phyloP scores from a whole-genome alignment of 2,113 vertebrate genomes.

The Nyctibius bracteatus region DNA sequence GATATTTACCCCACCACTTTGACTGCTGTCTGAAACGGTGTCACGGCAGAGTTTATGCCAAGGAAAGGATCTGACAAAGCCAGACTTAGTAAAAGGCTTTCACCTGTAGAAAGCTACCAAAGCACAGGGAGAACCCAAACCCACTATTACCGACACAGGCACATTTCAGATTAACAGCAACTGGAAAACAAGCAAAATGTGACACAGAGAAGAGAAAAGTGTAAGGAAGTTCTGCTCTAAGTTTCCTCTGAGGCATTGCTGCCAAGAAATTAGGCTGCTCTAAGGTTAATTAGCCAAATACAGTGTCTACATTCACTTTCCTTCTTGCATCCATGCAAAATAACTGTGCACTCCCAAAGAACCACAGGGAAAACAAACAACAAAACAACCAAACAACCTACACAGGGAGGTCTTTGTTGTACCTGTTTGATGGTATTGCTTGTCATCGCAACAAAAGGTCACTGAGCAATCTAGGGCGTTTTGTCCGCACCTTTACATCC shows the following conservation, averaged over 20 bases:
- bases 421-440: not conserved
- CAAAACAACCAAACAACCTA: not conserved
- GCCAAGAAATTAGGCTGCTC: not conserved
- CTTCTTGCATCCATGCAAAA: not conserved
- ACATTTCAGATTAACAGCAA: not conserved
- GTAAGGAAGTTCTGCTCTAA: not conserved
- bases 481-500: not conserved
- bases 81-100: not conserved
- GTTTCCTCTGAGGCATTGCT: not conserved
- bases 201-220: not conserved
- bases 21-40: fast-evolving
- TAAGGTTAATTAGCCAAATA: not conserved
- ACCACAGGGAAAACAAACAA: not conserved
- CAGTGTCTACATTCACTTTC: not conserved
- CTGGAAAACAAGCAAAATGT: not conserved
- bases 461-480: not conserved
- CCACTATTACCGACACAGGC: not conserved
- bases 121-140: not conserved
- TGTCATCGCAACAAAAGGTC: not conserved
- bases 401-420: too few species aligned
- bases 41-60: not conserved
- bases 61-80: not conserved
- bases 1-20: not conserved
- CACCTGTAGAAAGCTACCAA: not conserved
- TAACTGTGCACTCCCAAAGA: not conserved